Conservation (phyloP, 2,797 vertebrate species). For the Sebastes umbrosus region DNA sequence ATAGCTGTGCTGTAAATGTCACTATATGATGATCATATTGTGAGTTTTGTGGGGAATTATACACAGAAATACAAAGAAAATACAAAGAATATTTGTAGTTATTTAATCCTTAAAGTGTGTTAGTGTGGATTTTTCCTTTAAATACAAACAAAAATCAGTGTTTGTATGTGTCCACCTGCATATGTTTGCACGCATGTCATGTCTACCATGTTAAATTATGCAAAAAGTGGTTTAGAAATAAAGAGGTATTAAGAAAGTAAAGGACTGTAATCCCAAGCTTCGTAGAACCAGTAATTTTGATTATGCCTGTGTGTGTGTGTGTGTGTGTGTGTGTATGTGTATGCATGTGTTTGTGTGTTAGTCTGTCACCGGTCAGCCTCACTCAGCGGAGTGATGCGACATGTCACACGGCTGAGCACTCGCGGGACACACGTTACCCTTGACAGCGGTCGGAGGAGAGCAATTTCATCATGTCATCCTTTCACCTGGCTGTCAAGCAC, state of each 20-base stretch:
- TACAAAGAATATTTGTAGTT: neutral
- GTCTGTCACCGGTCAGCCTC: constrained; percentile 46
- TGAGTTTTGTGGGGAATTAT: neutral
- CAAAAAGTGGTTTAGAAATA: neutral
- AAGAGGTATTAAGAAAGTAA: neutral
- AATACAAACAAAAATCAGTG: neutral
- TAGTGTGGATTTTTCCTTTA: neutral
- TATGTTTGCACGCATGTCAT: neutral
- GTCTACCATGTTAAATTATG: neutral
- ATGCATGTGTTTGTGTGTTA: neutral
- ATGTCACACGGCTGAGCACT: constrained; percentile 70
- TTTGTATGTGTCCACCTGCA: neutral
- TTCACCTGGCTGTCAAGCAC: constrained; percentile 70
- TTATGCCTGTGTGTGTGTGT: neutral
- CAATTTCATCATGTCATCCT: constrained; percentile 75
- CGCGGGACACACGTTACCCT: constrained; percentile 61
- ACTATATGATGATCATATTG: neutral
- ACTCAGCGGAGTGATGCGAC: constrained; percentile 49
- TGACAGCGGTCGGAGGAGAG: constrained; percentile 74
- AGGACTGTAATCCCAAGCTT: neutral
- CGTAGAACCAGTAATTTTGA: neutral
- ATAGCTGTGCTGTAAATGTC: neutral
- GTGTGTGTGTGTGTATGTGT: neutral
- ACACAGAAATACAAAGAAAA: neutral
- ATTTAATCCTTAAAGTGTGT: neutral